phyloP scores from a whole-genome alignment of 2,113 vertebrate species.

The Sinocyclocheilus anophthalmus region DNA sequence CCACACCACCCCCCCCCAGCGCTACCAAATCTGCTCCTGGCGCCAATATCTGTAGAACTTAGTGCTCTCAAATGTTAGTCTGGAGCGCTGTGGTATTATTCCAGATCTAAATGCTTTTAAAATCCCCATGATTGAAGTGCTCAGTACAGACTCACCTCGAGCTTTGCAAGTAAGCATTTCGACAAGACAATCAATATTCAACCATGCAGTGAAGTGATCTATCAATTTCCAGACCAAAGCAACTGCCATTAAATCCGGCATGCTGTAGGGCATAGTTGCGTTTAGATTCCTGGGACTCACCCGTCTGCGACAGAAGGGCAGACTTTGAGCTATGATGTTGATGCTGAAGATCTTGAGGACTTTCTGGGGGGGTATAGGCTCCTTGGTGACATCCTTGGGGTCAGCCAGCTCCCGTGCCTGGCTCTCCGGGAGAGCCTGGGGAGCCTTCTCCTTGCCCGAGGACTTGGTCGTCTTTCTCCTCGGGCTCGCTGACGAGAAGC shows the following conservation, averaged over 20 bases:
- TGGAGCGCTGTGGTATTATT: too few relatives aligned
- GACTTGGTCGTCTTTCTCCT: slow-evolving; percentile 86
- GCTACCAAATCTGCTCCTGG: too few relatives aligned
- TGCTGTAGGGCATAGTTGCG: not conserved
- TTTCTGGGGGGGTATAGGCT: slow-evolving; percentile 87
- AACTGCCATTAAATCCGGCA: not conserved
- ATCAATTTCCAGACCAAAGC: not conserved
- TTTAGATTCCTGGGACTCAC: slow-evolving; percentile 73
- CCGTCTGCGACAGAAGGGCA: slow-evolving; percentile 95
- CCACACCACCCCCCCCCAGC: too few relatives aligned
- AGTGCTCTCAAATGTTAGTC: too few relatives aligned
- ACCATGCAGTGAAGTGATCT: not conserved
- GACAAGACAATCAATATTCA: not conserved
- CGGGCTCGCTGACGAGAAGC: slow-evolving; percentile 68
- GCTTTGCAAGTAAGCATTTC: not conserved
- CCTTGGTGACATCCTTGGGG: slow-evolving; percentile 78
- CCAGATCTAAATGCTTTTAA: not conserved
- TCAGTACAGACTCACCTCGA: not conserved
- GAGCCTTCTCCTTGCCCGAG: slow-evolving; percentile 72
- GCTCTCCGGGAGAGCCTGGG: slow-evolving; percentile 66
- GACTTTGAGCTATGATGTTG: slow-evolving; percentile 95
- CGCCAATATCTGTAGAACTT: too few relatives aligned
- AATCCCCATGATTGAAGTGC: not conserved
- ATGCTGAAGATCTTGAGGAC: slow-evolving; percentile 98
- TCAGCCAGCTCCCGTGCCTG: slow-evolving; percentile 82